phyloP scores from a whole-genome alignment of 2,113 vertebrate genomes.

The Chunga burmeisteri region DNA sequence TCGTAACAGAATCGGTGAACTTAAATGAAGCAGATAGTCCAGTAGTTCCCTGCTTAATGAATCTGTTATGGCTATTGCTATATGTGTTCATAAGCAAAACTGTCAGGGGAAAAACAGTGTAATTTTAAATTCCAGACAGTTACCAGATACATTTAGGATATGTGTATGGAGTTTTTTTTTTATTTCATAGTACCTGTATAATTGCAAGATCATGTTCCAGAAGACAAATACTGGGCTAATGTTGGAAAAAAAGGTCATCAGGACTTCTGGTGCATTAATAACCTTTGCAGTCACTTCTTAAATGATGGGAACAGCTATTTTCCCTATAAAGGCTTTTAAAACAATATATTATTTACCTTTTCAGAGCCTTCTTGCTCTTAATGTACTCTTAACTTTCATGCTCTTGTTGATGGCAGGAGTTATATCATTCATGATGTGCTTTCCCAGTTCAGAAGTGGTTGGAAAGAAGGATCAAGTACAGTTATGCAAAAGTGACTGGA shows the following conservation, averaged over 20 bases:
- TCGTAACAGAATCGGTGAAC: not conserved
- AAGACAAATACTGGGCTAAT: not conserved
- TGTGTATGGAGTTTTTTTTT: not conserved
- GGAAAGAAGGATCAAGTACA: not conserved
- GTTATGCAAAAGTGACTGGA: not conserved
- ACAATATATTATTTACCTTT: not conserved
- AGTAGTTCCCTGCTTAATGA: not conserved
- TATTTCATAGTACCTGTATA: not conserved
- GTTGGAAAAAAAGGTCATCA: not conserved
- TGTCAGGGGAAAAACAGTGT: not conserved
- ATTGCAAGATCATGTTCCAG: not conserved
- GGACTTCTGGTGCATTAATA: not conserved
- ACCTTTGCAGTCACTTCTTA: not conserved
- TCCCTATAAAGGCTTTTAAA: not conserved
- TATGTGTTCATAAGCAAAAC: not conserved
- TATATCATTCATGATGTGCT: accelerated
- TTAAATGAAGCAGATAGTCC: not conserved
- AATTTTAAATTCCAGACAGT: not conserved
- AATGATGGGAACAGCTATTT: not conserved
- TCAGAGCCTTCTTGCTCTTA: not conserved
- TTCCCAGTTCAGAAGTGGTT: not conserved
- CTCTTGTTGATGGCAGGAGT: not conserved
- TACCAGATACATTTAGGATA: not conserved
- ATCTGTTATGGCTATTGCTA: not conserved
- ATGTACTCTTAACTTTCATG: not conserved